Evolutionary conservation across 2,113 vertebrate species (phyloP), one percentile per base, ranked within the genome.

Genomic region (Ictalurus furcatus): DNA sequence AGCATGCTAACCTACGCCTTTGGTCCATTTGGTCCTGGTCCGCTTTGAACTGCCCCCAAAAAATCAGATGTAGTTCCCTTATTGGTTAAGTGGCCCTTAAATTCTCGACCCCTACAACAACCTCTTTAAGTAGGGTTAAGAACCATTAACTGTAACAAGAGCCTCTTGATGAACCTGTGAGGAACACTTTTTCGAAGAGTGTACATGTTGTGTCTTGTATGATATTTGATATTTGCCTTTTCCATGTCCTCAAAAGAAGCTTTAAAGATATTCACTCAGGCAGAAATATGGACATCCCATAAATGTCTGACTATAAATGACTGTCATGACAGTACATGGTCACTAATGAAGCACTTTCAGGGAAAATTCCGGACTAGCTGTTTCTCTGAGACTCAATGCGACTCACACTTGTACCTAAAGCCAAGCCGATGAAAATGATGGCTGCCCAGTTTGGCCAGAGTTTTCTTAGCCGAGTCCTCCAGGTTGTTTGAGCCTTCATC

Each of bases 401-500:
- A 79, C 23, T 23, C 37, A 58, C 17, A 90, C 89, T 74, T 87
- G 88, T 95, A 99, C 98, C 98, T 94, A 92, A 99, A 99, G 67
- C 97, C 98, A 37, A 99, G 96, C 69, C 93, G 96, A 56, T 95
- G 95, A 94, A 98, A 97, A 91, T 97, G 96, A n/a, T 93, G 96
- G 94, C 98, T 99, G 92, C 98, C 98, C 91, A 99, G 94, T 85
- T 93, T 97, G 92, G 94, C 95, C 92, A 99, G 95, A 4, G 94
- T 95, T 94, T 96, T 98, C 94, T 96, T 97, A 93, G 98, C 98
- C 0, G 90, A 92, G 88, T 98, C 97, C 48, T 99, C 98, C 92
- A 99, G 90, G 94, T 97, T 97, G 91, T 97, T 97, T 48, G 98
- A 99, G 59, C 97, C 98, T 92, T 99, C 98, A 17, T 99, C 98